Base-by-base conservation (phyloP, 2,113 vertebrate species). In the Caretta caretta region DNA sequence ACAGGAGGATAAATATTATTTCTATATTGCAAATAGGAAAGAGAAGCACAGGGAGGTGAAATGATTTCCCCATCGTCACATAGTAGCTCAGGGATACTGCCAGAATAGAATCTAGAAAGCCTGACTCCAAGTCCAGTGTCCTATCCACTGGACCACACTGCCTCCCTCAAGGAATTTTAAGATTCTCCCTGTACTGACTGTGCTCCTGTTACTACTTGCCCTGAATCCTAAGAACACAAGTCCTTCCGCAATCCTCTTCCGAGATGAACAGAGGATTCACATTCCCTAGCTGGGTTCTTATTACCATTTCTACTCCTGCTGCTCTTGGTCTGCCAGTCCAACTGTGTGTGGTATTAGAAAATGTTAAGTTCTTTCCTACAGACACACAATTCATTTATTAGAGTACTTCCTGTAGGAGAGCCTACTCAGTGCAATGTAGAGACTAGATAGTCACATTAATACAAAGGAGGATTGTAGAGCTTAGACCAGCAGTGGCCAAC, bases 161-260 rank as follows among this genome's bases (percentile, higher is more conserved):
- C 22, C 19, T 72, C 51, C 19, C 7, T 19, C 27, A 72, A 38
- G 14, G 35, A 72, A 35, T 9, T 72, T 4, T 8, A 35, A 29
- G 5, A 16, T 10, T 1, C 0, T 22, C 19, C 1, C 3, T 53
- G 69, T 54, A 62, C 54, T 35, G 35, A 42, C 16, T 0, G 0
- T 27, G 2, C 0, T 62, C 48, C 75, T 80, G 42, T 93, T 31
- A 14, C 3, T 0, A 3, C 4, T 8, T 59, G 10, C 16, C 82
- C n/a, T 35, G 7, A 48, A 79, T 25, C 35, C 27, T 72, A 78
- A 65, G 25, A n/a, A 88, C 86, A 48, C 50, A 0, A 0, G 9
- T 11, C 49, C 72, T 72, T 42, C 69, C 69, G 6, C n/a, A 75
- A 75, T 22, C 69, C n/a, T 75, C 19, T 20, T 75, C 69, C 5